Evolutionary conservation across 1,140 invertebrate species (phyloP), one percentile per base, ranked within the genome.

Genomic region (Pseudomyrmex sp.): DNA sequence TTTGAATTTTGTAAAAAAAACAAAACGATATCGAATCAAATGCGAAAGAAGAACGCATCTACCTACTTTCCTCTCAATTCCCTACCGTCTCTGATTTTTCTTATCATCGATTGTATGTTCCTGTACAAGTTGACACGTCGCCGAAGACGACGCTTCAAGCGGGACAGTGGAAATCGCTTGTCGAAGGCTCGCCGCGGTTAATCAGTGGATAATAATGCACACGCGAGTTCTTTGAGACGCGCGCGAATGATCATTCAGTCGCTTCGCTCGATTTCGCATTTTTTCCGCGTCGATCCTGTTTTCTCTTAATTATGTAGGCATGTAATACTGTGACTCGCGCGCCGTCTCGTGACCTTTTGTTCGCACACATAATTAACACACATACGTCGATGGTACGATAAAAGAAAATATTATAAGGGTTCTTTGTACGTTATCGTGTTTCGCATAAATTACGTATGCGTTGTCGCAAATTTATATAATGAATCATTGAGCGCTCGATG

Each of bases 331-430:
- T 20, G 20, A 8, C 58, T 23, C 26, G 35, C 26, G 52, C 76
- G 44, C 44, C 26, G 26, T 35, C 26, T 0, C 35, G 35, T 35
- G 66, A 70, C 66, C 50, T 70, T 23, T 70, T 8, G 68, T 35
- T n/a, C 68, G 46, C 50, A 58, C 50, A 15, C 35, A 10, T 70
- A 80, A 80, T 80, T 80, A 80, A 80, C 76, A 70, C 76, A 70
- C 54, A 23, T 80, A 5, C 20, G 13, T 70, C 9, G 66, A 80
- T 70, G 52, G 15, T 18, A 12, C 44, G 66, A 80, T 80, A 80
- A 70, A 20, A n/a, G 8, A 70, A 48, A 54, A 80, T 13, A 54
- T 70, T 50, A 20, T 66, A 58, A 44, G 76, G 44, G 20, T 58
- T 18, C 66, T 70, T 70, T 70, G 54, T 80, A 48, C 35, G 10